Percentiles rank a stretch among this genome's conserved stretches.
These are phyloP conservation scores for Tachina grossa DNA, from an alignment of 2,888 invertebrate genomes.

Conservation along the genomic window DNA sequence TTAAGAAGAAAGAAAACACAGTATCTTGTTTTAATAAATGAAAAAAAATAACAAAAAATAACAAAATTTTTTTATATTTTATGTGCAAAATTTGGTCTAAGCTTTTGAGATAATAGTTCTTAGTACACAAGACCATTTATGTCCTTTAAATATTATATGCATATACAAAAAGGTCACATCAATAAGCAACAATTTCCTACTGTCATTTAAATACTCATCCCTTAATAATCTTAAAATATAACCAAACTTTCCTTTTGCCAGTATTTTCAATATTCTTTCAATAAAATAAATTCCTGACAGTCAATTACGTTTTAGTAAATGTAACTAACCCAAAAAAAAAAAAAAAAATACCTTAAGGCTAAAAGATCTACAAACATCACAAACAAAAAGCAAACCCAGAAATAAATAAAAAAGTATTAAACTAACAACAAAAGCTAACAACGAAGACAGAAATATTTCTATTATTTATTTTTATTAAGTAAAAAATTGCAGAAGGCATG, in stretches of 20 bases:
- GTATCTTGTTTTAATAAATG: too few species aligned
- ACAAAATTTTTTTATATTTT: too few species aligned
- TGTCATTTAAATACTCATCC: background rate
- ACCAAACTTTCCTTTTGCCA: background rate
- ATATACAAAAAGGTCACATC: background rate
- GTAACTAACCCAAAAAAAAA: conserved; percentile 61
- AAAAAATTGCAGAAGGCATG: conserved; percentile 27
- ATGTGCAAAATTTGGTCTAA: too few species aligned
- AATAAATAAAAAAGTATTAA: too few species aligned
- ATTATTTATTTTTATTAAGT: background rate
- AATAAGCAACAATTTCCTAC: background rate
- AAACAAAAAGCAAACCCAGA: background rate
- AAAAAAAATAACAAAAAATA: too few species aligned
- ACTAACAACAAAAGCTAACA: background rate
- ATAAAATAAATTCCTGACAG: conserved; percentile 63
- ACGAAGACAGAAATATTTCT: background rate
- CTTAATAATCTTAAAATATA: conserved; percentile 26
- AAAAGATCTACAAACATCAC: conserved; percentile 39
- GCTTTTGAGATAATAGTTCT: too few species aligned
- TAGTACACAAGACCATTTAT: too few species aligned
- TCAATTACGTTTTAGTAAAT: conserved; percentile 65
- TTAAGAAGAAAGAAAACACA: too few species aligned
- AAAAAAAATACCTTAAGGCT: conserved; percentile 55
- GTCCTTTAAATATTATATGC: too few species aligned
- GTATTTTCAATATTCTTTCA: conserved; percentile 26